These are phyloP conservation scores for Caenorhabditis brenneri DNA, from an alignment of 1,140 invertebrate genomes.

Conservation along the genomic window DNA sequence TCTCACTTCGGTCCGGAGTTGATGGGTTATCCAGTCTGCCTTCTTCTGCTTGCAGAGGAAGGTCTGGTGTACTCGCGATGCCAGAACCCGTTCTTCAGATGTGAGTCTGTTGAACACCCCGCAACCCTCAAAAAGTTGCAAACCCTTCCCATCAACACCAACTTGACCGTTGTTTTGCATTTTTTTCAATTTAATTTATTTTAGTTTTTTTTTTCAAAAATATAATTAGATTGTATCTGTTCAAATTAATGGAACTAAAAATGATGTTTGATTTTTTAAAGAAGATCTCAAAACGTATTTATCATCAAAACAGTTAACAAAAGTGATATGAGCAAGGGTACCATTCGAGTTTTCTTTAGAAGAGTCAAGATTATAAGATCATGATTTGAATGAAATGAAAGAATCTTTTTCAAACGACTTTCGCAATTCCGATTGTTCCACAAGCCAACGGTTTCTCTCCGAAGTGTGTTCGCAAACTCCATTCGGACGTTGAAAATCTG, in stretches of 20 bases:
- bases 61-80: too few species aligned
- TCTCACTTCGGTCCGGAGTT: background rate
- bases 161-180: background rate
- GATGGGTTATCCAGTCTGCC: background rate
- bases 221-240: too few species aligned
- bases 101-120: too few species aligned
- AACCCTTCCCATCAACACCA: background rate
- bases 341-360: conserved; percentile 16
- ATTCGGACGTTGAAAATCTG: conserved; percentile 46
- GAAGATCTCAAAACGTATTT: background rate
- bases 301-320: background rate
- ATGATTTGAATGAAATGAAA: background rate
- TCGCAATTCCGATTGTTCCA: conserved; percentile 46
- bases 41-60: background rate
- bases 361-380: background rate
- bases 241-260: too few species aligned
- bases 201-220: too few species aligned
- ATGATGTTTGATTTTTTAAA: too few species aligned
- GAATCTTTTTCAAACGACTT: background rate
- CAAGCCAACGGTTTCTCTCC: conserved; percentile 46
- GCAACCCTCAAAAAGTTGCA: background rate
- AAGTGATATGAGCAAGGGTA: conserved; percentile 28
- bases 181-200: too few species aligned
- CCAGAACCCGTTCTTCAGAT: background rate
- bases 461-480: conserved; percentile 13